Conservation (phyloP, 2,888 invertebrate species). For the Plusia festucae region DNA sequence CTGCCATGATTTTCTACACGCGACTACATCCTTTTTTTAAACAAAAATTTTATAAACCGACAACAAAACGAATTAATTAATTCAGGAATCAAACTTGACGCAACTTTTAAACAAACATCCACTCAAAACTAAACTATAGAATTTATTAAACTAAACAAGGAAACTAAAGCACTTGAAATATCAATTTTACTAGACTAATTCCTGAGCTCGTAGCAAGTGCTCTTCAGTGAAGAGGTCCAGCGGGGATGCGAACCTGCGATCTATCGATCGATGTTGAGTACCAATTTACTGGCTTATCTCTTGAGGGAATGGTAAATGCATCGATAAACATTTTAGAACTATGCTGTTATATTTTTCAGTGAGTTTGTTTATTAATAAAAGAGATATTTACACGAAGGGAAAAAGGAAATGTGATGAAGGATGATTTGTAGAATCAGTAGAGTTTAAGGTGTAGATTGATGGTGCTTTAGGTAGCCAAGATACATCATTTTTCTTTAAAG, state of each 20-base stretch:
- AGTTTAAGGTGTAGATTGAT: too few relatives aligned
- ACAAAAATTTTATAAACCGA: too few relatives aligned
- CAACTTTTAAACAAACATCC: neutral
- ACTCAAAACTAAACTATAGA: neutral
- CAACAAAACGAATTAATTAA: too few relatives aligned
- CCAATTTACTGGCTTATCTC: constrained; percentile 35
- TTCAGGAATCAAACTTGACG: neutral
- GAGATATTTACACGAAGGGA: too few relatives aligned
- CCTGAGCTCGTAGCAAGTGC: constrained; percentile 24
- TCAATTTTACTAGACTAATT: constrained; percentile 12
- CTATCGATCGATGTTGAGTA: constrained; percentile 40
- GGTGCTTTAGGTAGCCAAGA: too few relatives aligned
- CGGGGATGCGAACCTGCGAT: constrained; percentile 38
- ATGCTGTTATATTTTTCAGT: neutral
- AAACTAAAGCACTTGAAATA: neutral
- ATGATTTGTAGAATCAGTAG: too few relatives aligned
- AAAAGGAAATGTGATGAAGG: too few relatives aligned
- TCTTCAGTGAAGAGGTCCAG: constrained; percentile 20
- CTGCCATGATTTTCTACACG: too few relatives aligned
- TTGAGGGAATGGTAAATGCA: constrained; percentile 13
- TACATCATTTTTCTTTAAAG: too few relatives aligned
- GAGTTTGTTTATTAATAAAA: too few relatives aligned
- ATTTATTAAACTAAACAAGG: neutral
- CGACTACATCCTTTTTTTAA: too few relatives aligned
- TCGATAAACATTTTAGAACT: constrained; percentile 16